phyloP scores from a whole-genome alignment of 2,797 vertebrate genomes.

The Pelobates cultripes region DNA sequence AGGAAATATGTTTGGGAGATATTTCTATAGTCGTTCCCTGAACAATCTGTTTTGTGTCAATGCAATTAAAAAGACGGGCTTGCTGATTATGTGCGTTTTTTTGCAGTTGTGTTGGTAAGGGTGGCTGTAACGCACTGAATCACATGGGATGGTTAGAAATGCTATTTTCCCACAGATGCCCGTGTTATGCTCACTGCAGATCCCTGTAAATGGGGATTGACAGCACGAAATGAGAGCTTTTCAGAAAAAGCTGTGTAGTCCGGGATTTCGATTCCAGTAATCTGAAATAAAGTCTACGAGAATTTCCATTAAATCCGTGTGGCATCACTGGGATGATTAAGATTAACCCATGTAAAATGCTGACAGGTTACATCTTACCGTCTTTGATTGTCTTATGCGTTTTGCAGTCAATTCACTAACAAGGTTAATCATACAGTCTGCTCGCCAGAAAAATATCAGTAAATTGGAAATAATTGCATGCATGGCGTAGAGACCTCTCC shows the following conservation, averaged over 20 bases:
- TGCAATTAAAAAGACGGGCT: too few relatives aligned
- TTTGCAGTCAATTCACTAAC: not conserved
- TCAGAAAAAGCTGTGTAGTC: not conserved
- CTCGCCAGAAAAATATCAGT: not conserved
- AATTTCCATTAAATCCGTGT: slow-evolving; percentile 11
- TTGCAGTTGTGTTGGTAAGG: too few relatives aligned
- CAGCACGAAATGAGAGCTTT: slow-evolving; percentile 3
- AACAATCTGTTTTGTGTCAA: too few relatives aligned
- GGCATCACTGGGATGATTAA: slow-evolving; percentile 13
- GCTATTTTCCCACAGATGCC: not conserved
- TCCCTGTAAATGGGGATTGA: not conserved
- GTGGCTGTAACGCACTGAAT: too few relatives aligned
- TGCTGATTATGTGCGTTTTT: too few relatives aligned
- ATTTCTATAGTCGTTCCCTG: too few relatives aligned
- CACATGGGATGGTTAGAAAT: too few relatives aligned
- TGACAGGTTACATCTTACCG: not conserved
- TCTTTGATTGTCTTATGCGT: not conserved
- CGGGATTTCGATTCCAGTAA: slow-evolving; percentile 24
- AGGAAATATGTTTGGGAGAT: too few relatives aligned
- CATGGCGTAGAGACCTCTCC: not conserved
- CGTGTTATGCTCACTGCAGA: not conserved
- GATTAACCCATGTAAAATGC: not conserved
- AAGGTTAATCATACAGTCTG: not conserved
- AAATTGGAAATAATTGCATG: not conserved
- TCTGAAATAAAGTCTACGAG: slow-evolving; percentile 13